These are phyloP conservation scores for Chromoteleia sp. DNA, from an alignment of 2,888 invertebrate genomes.

Conservation along the genomic window DNA sequence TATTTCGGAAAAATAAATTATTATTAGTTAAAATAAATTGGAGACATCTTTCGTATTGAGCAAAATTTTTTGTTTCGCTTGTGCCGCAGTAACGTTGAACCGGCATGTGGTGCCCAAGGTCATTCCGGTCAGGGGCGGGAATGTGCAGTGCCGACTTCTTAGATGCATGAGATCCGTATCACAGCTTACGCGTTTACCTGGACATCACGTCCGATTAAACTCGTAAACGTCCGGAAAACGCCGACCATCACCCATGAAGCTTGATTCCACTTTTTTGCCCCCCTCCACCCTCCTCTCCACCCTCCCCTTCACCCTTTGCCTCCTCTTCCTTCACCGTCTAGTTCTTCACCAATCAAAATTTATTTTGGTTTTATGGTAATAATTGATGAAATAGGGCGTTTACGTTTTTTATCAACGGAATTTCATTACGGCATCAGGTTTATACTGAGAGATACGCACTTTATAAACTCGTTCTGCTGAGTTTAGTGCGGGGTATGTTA, in stretches of 20 bases:
- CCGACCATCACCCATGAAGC: slow-evolving; percentile 26
- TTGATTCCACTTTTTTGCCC: slow-evolving; percentile 3
- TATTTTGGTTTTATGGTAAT: slow-evolving; percentile 53
- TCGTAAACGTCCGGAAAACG: slow-evolving; percentile 62
- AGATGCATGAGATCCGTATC: slow-evolving; percentile 62
- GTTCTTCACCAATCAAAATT: slow-evolving; percentile 34
- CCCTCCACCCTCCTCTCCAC: background rate
- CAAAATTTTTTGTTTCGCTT: slow-evolving; percentile 36
- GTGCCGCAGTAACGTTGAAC: slow-evolving; percentile 74
- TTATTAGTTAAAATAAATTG: slow-evolving; percentile 29
- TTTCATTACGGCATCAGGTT: slow-evolving; percentile 52
- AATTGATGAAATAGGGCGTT: slow-evolving; percentile 63
- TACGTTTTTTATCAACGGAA: slow-evolving; percentile 49
- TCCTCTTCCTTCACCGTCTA: background rate
- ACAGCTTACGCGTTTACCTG: slow-evolving; percentile 47
- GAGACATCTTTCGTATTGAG: slow-evolving; percentile 35
- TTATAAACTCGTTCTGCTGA: slow-evolving; percentile 66
- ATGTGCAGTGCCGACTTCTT: slow-evolving; percentile 50
- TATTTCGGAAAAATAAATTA: no score
- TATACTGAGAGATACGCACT: slow-evolving; percentile 40
- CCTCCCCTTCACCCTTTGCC: background rate
- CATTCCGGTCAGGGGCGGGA: slow-evolving; percentile 73
- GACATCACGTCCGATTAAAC: slow-evolving; percentile 63
- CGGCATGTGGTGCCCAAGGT: slow-evolving; percentile 77
- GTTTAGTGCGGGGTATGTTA: slow-evolving; percentile 57